phyloP scores from a whole-genome alignment of 2,797 vertebrate genomes.

The Carduelis carduelis region DNA sequence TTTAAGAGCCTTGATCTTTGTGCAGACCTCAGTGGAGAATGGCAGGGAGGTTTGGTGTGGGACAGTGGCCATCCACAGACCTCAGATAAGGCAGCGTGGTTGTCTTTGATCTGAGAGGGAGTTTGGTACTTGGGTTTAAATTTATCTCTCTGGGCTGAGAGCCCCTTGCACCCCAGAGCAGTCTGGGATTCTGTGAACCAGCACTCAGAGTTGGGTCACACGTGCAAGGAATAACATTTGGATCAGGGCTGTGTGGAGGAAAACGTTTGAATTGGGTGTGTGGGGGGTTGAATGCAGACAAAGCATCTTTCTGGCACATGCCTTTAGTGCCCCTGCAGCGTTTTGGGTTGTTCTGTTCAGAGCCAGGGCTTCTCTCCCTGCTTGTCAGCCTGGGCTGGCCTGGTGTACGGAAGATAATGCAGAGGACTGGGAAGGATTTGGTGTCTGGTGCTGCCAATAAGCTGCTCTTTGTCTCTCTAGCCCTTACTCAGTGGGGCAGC shows the following conservation, averaged over 20 bases:
- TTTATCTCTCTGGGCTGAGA: background rate
- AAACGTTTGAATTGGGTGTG: fast-evolving
- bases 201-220: fast-evolving
- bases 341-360: background rate
- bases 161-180: background rate
- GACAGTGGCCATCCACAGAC: background rate
- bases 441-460: background rate
- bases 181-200: background rate
- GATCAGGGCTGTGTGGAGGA: background rate
- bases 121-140: background rate
- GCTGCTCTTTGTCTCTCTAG: background rate
- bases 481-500: background rate
- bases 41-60: background rate
- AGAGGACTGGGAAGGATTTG: background rate
- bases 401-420: fast-evolving
- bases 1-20: background rate
- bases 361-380: background rate
- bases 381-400: background rate
- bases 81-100: fast-evolving
- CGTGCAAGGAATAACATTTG: fast-evolving
- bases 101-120: background rate
- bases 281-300: background rate
- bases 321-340: background rate
- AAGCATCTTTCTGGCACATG: background rate
- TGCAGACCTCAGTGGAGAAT: fast-evolving